These are phyloP conservation scores for Buceros bicornis DNA, from an alignment of 2,797 vertebrate species.

Conservation along the genomic window DNA sequence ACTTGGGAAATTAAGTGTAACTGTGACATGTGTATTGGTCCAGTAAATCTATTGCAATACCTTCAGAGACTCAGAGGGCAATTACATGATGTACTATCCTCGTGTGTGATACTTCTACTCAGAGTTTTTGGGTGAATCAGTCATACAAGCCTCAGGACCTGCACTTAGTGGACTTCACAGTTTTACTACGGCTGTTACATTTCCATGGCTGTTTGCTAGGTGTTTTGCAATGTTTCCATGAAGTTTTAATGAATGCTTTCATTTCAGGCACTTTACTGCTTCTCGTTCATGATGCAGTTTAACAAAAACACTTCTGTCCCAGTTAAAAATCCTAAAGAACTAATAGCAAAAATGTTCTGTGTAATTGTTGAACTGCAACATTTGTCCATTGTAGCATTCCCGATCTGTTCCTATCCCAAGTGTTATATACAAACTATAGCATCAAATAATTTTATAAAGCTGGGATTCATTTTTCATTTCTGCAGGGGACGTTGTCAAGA, in stretches of 20 bases:
- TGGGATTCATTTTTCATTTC: background rate
- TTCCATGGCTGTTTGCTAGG: background rate
- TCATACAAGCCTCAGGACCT: background rate
- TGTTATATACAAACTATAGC: background rate
- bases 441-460: background rate
- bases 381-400: background rate
- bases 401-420: background rate
- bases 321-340: background rate
- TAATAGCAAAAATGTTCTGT: background rate
- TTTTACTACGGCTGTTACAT: background rate
- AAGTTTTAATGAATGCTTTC: slow-evolving; percentile 38
- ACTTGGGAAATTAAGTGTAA: slow-evolving; percentile 49
- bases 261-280: background rate
- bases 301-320: background rate
- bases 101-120: background rate
- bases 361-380: background rate
- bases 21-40: background rate
- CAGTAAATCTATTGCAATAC: slow-evolving; percentile 23
- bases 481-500: background rate
- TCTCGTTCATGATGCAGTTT: background rate
- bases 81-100: background rate
- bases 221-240: background rate
- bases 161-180: background rate
- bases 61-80: background rate
- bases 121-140: background rate